Evolutionary conservation across 1,140 invertebrate species (phyloP).

Genomic region (Uloborus diversus): DNA sequence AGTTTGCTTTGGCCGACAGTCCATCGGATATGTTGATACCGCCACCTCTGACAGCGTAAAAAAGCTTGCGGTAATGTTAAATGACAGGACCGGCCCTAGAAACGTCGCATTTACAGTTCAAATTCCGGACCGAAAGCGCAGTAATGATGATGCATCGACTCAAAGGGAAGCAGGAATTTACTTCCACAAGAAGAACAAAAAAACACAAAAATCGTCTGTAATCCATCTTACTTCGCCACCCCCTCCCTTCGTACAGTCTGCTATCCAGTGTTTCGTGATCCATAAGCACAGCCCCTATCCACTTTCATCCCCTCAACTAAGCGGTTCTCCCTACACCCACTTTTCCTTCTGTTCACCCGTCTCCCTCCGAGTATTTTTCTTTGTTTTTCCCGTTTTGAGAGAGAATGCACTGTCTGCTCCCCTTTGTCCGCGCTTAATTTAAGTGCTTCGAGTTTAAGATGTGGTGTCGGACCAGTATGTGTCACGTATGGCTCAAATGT

Average conservation of each 20-base stretch:
- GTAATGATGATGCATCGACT: slow-evolving; percentile 54
- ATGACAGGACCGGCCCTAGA: slow-evolving; percentile 45
- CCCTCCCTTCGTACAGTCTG: slow-evolving; percentile 4
- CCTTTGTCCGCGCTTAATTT: too few species aligned
- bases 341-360: too few species aligned
- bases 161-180: slow-evolving; percentile 50
- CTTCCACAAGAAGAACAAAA: slow-evolving; percentile 6
- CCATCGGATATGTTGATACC: slow-evolving; percentile 51
- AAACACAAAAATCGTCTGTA: slow-evolving; percentile 28
- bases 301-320: background rate
- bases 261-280: slow-evolving; percentile 42
- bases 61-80: slow-evolving; percentile 50
- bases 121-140: slow-evolving; percentile 49
- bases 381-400: too few species aligned
- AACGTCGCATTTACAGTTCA: slow-evolving; percentile 56
- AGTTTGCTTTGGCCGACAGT: slow-evolving; percentile 36
- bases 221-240: slow-evolving; percentile 50
- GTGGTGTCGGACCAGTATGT: too few species aligned
- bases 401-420: too few species aligned
- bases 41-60: slow-evolving; percentile 24
- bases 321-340: too few species aligned
- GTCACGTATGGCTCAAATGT: too few species aligned
- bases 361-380: too few species aligned
- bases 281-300: slow-evolving; percentile 47
- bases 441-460: too few species aligned